Percentiles rank a stretch among this genome's conserved stretches.
These are phyloP conservation scores for Itoplectis maculator DNA, from an alignment of 2,888 invertebrate species.

Conservation along the genomic window DNA sequence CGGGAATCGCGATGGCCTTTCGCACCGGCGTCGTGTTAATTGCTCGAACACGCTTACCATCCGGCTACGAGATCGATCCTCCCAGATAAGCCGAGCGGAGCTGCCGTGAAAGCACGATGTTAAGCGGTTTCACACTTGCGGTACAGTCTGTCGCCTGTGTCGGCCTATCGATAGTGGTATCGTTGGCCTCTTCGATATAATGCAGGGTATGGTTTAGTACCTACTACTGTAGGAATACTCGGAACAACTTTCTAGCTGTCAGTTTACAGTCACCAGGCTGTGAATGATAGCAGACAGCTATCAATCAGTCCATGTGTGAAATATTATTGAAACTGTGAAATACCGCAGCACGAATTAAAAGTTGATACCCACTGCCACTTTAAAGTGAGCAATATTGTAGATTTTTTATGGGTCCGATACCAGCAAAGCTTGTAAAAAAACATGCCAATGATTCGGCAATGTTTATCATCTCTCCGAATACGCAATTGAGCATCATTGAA, in stretches of 20 bases:
- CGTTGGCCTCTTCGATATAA: not conserved
- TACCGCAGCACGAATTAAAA: no score
- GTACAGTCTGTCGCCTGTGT: not conserved
- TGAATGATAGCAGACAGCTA: no score
- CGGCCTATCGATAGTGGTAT: not conserved
- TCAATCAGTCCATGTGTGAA: no score
- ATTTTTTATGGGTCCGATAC: no score
- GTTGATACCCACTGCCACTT: no score
- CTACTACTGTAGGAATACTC: no score
- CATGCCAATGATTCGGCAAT: not conserved
- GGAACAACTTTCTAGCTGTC: no score
- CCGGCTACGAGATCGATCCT: slow-evolving; percentile 28
- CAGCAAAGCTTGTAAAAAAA: not conserved
- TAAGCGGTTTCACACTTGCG: not conserved
- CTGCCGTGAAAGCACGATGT: slow-evolving; percentile 7
- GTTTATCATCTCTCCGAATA: not conserved
- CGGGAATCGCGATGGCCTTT: slow-evolving; percentile 31
- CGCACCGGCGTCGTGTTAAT: slow-evolving; percentile 15
- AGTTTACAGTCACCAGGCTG: no score
- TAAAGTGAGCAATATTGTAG: no score
- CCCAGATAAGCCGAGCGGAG: slow-evolving; percentile 4
- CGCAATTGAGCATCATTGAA: not conserved
- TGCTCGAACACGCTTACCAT: slow-evolving; percentile 22
- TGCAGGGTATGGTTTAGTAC: no score
- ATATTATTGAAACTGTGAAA: no score